Evolutionary conservation across 2,113 vertebrate species (phyloP).

Genomic region (Ginglymostoma cirratum): DNA sequence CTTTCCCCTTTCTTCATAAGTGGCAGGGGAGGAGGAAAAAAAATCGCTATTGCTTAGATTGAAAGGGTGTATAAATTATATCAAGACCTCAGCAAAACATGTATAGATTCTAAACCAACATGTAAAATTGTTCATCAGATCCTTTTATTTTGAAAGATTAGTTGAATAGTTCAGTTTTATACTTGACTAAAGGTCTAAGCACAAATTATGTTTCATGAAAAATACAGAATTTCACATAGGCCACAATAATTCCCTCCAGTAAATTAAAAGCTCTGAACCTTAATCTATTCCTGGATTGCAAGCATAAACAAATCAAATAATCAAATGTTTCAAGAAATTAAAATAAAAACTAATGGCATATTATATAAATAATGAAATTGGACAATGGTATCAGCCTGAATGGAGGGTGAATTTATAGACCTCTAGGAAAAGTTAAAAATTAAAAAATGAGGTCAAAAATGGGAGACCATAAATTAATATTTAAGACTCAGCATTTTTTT

Average conservation of each 20-base stretch:
- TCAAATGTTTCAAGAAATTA: too few relatives aligned
- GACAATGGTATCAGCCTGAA: too few relatives aligned
- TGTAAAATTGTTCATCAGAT: neutral
- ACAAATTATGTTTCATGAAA: neutral
- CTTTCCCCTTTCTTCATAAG: neutral
- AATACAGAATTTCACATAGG: neutral
- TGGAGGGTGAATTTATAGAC: neutral
- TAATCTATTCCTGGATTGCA: neutral
- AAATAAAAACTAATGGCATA: too few relatives aligned
- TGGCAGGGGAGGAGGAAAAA: neutral
- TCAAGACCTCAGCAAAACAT: neutral
- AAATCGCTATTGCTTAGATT: neutral
- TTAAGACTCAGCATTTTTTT: neutral
- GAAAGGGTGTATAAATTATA: neutral
- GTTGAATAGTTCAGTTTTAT: neutral
- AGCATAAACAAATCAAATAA: too few relatives aligned
- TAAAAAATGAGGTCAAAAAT: too few relatives aligned
- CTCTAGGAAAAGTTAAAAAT: too few relatives aligned
- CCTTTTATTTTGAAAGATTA: neutral
- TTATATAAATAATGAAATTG: too few relatives aligned
- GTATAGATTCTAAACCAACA: neutral
- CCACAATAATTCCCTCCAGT: neutral
- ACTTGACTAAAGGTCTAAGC: neutral
- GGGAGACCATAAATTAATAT: neutral
- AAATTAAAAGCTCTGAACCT: neutral